Conservation (phyloP, 2,113 vertebrate species). For the Cettia cetti region DNA sequence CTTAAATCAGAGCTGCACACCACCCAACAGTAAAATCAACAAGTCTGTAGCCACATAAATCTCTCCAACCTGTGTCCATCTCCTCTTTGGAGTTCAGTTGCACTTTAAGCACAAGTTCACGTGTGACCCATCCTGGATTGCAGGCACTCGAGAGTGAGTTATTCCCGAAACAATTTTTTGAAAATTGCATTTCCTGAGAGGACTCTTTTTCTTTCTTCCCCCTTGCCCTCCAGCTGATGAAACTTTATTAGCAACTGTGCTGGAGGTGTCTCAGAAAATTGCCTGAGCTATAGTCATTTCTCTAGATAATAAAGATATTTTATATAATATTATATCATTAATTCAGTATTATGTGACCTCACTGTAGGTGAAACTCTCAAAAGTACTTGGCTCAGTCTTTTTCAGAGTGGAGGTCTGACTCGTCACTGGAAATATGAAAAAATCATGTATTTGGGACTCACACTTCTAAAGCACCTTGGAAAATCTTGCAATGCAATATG, state of each 20-base stretch:
- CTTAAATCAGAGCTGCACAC: conserved; percentile 9
- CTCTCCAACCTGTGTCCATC: background rate
- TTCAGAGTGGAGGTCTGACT: background rate
- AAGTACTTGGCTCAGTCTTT: background rate
- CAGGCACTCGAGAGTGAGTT: background rate
- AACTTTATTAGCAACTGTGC: background rate
- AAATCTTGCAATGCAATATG: background rate
- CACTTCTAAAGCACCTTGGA: background rate
- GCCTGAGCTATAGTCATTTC: background rate
- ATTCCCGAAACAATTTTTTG: background rate
- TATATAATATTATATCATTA: background rate
- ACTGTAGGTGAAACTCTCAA: background rate
- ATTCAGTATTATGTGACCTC: background rate
- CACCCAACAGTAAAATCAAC: background rate
- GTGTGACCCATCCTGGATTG: background rate
- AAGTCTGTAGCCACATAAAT: background rate
- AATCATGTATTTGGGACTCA: background rate
- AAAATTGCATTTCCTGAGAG: background rate
- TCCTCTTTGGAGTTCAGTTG: background rate
- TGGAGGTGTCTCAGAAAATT: background rate
- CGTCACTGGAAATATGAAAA: background rate
- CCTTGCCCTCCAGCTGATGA: background rate
- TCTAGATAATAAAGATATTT: background rate
- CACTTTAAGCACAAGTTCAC: background rate
- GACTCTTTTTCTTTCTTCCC: background rate